Evolutionary conservation across 2,797 vertebrate genomes (phyloP), one percentile per base, ranked within the genome.

Genomic region (Erethizon dorsatum): DNA sequence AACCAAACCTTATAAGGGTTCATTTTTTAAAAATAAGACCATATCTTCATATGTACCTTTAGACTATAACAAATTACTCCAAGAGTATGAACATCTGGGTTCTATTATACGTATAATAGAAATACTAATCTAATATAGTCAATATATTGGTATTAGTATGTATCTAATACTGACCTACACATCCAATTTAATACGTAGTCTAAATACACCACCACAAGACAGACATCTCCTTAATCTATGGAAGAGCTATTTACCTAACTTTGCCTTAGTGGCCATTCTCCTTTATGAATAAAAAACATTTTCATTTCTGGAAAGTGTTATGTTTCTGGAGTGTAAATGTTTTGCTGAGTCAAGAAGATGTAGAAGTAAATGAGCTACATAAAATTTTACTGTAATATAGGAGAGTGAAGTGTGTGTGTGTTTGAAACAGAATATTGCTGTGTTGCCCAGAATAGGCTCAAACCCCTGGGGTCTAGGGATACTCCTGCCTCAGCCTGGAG

Each of bases 131-230:
- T 77, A 24, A 75, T 47, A 47, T 47, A 28, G 45, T 28, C 41
- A 45, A 75, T 28, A 28, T 75, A 28, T 75, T 28, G 13, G 45
- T 71, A 47, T 28, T 50, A 31, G 73, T 50, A 37, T 77, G 31
- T 14, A 50, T 75, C 10, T 61, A 88, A 96, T 56, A 92, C 2
- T 65, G 89, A 71, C 26, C 52, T 77, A 20, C 37, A 83, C 20
- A 78, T 91, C 54, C 67, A 95, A 78, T 71, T 95, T 96, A 88
- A 2, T 65, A 91, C 54, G 93, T 91, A 67, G 69, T 50, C 18
- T 65, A 83, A 67, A 85, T 82, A 91, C 41, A 96, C 47, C 47
- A 88, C 57, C 61, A 67, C 61, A 91, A 85, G 83, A 85, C 37
- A 94, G 54, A 97, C 3, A 94, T 31, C 24, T 82, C 41, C 79